Evolutionary conservation across 2,797 vertebrate species (phyloP).

Genomic region (Sparus aurata): DNA sequence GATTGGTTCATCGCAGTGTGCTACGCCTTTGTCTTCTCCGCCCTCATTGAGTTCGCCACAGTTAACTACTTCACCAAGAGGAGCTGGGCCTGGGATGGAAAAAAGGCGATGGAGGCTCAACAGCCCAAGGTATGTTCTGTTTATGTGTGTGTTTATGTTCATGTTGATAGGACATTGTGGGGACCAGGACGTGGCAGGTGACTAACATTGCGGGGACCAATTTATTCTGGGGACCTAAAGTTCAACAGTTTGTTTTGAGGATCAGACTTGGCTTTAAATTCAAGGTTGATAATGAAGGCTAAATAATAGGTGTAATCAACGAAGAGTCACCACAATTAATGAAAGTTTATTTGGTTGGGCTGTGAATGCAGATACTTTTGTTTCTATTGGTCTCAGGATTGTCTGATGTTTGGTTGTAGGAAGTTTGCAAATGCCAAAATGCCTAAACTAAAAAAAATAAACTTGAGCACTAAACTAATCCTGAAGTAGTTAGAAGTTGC

Average conservation of each 20-base stretch:
- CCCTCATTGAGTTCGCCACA: conserved; percentile 97
- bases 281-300: background rate
- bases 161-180: background rate
- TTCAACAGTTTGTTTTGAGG: too few relatives aligned
- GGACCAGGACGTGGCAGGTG: background rate
- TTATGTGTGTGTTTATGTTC: background rate
- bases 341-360: background rate
- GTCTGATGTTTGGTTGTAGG: background rate
- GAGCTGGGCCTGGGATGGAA: conserved; percentile 99
- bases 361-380: background rate
- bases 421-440: background rate
- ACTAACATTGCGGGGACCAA: background rate
- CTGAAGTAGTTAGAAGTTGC: background rate
- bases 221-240: background rate
- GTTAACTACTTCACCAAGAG: conserved; percentile 99
- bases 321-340: too few relatives aligned
- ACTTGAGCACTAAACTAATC: too few relatives aligned
- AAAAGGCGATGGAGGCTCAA: conserved; percentile 95
- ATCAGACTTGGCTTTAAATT: background rate
- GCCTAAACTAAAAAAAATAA: too few relatives aligned
- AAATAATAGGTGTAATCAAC: background rate
- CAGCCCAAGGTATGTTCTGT: conserved; percentile 90
- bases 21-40: conserved; percentile 98
- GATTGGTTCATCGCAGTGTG: conserved; percentile 99
- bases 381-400: background rate